A percentile compares a stretch with the other conserved stretches of the same genome.
Evolutionary conservation across 2,888 invertebrate species (phyloP).

Genomic region (Silvanus unidentatus): DNA sequence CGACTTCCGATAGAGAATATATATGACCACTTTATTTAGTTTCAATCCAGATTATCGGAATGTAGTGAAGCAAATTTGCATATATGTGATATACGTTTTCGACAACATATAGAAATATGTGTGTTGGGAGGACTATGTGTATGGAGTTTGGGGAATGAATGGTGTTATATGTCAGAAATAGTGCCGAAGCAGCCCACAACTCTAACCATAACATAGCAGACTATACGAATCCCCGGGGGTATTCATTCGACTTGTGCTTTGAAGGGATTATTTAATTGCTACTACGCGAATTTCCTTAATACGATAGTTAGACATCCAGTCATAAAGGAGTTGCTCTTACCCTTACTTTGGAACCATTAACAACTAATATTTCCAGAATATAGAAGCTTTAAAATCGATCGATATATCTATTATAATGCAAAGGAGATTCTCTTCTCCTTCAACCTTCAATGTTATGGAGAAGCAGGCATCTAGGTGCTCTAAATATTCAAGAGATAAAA

Average conservation of each 20-base stretch:
- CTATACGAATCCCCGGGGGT: constrained; percentile 40
- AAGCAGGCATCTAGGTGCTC: too few species aligned
- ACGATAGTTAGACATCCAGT: constrained; percentile 42
- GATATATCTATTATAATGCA: constrained; percentile 26
- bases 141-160: not conserved
- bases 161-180: not conserved
- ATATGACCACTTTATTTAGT: constrained; percentile 35
- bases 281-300: constrained; percentile 46
- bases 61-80: constrained; percentile 8
- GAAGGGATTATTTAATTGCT: constrained; percentile 49
- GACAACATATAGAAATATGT: not conserved
- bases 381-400: constrained; percentile 31
- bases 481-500: too few species aligned
- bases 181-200: constrained; percentile 4
- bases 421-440: constrained; percentile 8
- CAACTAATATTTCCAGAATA: constrained; percentile 42
- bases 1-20: constrained; percentile 19
- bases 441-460: constrained; percentile 10
- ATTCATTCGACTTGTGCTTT: constrained; percentile 46
- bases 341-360: constrained; percentile 45
- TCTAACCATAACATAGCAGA: constrained; percentile 6
- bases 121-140: not conserved
- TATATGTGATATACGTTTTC: constrained; percentile 1
- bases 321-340: constrained; percentile 46
- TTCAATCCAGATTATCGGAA: constrained; percentile 26